Conservation (phyloP, 1,140 invertebrate species). For the Magallana angulata region DNA sequence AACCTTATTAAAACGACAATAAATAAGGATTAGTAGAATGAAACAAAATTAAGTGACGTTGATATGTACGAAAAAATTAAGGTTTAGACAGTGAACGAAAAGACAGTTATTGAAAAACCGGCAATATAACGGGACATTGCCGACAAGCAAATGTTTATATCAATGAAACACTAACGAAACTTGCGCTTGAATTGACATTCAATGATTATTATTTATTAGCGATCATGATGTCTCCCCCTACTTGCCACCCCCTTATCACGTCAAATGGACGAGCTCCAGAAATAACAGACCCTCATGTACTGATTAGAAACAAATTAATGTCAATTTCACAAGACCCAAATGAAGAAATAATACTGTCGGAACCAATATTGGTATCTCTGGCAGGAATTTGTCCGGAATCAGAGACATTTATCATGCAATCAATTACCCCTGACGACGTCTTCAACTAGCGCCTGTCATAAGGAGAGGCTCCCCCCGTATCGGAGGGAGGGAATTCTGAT, state of each 20-base stretch:
- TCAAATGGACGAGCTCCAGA: slow-evolving; percentile 9
- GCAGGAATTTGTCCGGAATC: slow-evolving; percentile 2
- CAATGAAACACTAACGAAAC: not conserved
- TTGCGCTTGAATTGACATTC: not conserved
- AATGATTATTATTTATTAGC: not conserved
- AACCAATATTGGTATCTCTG: slow-evolving; percentile 28
- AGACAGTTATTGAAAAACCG: no score
- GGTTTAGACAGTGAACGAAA: no score
- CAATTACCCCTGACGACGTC: slow-evolving; percentile 11
- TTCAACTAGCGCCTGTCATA: not conserved
- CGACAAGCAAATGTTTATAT: not conserved
- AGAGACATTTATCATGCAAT: slow-evolving; percentile 23
- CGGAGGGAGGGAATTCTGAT: slow-evolving; percentile 13
- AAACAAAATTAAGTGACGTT: no score
- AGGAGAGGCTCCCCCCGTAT: not conserved
- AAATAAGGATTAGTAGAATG: no score
- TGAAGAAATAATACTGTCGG: slow-evolving; percentile 35
- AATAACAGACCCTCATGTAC: slow-evolving; percentile 34
- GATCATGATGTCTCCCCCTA: not conserved
- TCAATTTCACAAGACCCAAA: slow-evolving; percentile 22
- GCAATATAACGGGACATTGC: not conserved
- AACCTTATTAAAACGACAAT: no score
- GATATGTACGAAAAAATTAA: no score
- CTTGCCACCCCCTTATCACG: slow-evolving; percentile 27
- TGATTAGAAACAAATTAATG: slow-evolving; percentile 38